phyloP scores from a whole-genome alignment of 2,888 invertebrate genomes.

The Mamestra brassicae region DNA sequence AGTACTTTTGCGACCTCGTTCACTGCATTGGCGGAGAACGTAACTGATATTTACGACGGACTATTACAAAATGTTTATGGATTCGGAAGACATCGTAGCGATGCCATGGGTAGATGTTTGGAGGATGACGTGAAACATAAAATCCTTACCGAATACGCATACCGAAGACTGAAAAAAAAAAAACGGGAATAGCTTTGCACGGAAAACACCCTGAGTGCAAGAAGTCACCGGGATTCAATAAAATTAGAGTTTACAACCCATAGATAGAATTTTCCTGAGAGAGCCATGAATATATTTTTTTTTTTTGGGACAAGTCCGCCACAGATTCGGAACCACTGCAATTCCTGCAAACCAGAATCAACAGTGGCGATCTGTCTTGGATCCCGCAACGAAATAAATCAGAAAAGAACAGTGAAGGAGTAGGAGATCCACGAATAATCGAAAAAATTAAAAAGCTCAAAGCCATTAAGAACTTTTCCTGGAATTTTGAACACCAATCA shows the following conservation, averaged over 20 bases:
- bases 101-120: neutral
- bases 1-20: slow-evolving; percentile 55
- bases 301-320: too few species aligned
- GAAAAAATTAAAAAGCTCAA: neutral
- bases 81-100: neutral
- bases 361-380: too few species aligned
- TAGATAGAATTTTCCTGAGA: neutral
- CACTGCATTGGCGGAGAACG: slow-evolving; percentile 29
- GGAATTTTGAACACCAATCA: neutral
- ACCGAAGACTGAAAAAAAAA: neutral
- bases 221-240: neutral
- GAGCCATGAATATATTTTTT: neutral
- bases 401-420: too few species aligned
- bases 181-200: neutral
- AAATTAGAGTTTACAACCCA: neutral
- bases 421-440: too few species aligned
- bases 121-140: neutral
- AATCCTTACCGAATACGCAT: neutral
- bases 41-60: slow-evolving; percentile 50
- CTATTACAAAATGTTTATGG: slow-evolving; percentile 48
- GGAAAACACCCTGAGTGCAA: too few species aligned
- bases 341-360: too few species aligned
- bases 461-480: neutral
- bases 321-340: too few species aligned
- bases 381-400: too few species aligned